Base-by-base conservation (phyloP, 1,140 invertebrate species). In the Lucilia sericata region DNA sequence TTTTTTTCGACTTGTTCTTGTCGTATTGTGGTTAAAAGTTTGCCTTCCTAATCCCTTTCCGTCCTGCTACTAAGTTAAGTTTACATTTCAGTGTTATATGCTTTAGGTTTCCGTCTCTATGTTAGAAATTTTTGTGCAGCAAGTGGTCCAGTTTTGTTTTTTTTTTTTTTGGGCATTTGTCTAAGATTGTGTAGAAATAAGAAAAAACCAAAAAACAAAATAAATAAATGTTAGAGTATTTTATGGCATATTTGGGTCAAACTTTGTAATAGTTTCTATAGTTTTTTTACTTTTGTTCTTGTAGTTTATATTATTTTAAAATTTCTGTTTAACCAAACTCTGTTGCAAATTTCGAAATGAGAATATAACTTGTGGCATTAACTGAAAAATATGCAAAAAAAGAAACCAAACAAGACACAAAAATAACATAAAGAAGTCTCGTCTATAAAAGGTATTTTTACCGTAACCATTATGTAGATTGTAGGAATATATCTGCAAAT, bases 231-330 rank as follows among this genome's bases (percentile, higher is more conserved):
- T 70, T 70, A 19, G 9, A 70, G 21, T 21, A 70, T 70, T 70
- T 70, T 70, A 70, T 70, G n/a, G n/a, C 65, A 80, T 80, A 80
- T 80, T 80, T 80, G 76, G 76, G 76, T 80, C 47, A 80, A 80
- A 80, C 76, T 80, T 21, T 80, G 76, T 25, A 80, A 80, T 80
- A 80, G 65, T 70, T 19, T 70, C n/a, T 30, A 3, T 30, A 42
- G 42, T 60, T 70, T 70, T 70, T 70, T 2, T 25, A n/a, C 21
- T 60, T 60, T 60, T 60, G 14, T 42, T 42, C 42, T 17, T 13
- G 10, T 55, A 55, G 12, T 14, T 55, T 55, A 55, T 14, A 55
- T 55, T 70, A 70, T n/a, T 30, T 30, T 2, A 30, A 17, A 17
- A 4, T 42, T 42, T 42, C 5, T 42, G 42, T 42, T 0, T n/a